Base-by-base conservation (phyloP, 2,113 vertebrate species). In the Choloepus hoffmanni region DNA sequence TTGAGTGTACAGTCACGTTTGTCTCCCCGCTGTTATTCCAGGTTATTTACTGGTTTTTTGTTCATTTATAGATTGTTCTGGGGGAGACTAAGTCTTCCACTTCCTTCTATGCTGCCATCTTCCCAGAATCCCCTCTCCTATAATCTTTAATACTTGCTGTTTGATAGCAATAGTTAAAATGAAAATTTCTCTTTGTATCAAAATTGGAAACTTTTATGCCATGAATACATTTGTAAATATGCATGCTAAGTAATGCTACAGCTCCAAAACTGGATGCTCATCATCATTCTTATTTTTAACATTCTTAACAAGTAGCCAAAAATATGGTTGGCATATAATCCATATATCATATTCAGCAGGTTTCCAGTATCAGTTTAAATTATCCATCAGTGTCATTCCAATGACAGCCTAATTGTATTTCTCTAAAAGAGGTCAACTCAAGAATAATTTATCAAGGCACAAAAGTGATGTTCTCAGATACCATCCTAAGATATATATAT, bases 341-440 rank as follows among this genome's bases (percentile, higher is more conserved):
- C 77, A 97, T 89, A 48, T 88, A 94, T 86, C 63, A 84, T 70
- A 89, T 94, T 87, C 86, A 97, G 79, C 55, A 90, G 36, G 81
- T 93, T 96, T 98, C 79, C 85, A 90, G 95, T 85, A 78, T 70
- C 68, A 84, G 95, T 81, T 92, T 87, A 91, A 78, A 84, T 45
- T 72, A 95, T 93, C 90, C 60, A 97, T 96, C 96, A 97, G 36
- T 94, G 89, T 96, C 95, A 97, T 94, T 50, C 72, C 68, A 96
- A 93, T 81, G 81, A 83, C 58, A 90, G 96, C 90, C 50, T 92
- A 94, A 82, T n/a, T 67, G 73, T 60, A 85, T 81, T 85, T 93
- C 78, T 76, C 45, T 89, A 87, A 62, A 96, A 5, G 0, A 2
- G 0, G 87, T 96, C 90, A 96, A 95, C 21, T 67, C 2, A 96